Evolutionary conservation across 2,113 vertebrate species (phyloP).

Genomic region (Pleuronectes platessa): DNA sequence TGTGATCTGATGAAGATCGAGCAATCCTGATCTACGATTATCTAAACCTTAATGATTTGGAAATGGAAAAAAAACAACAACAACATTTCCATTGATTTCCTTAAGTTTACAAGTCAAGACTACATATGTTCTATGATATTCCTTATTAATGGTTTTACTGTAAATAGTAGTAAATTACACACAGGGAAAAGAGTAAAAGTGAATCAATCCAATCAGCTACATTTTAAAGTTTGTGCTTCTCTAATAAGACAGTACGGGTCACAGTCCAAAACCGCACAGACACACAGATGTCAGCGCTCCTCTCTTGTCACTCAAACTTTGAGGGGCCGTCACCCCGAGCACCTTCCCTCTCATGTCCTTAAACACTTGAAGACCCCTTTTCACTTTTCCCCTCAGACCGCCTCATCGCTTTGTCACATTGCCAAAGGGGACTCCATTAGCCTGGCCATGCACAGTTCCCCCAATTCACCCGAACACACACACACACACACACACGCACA

Average conservation of each 20-base stretch:
- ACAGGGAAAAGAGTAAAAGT: not conserved
- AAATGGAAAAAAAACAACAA: no score
- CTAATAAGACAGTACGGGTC: constrained; percentile 60
- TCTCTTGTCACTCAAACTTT: constrained; percentile 81
- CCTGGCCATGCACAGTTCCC: constrained; percentile 87
- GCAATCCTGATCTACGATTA: constrained; percentile 14
- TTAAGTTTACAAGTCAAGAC: no score
- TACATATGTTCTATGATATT: no score
- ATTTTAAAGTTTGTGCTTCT: constrained; percentile 7
- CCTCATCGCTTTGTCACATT: constrained; percentile 94
- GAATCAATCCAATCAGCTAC: not conserved
- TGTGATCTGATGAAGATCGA: constrained; percentile 25
- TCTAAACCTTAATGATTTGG: constrained; percentile 3
- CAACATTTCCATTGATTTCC: no score
- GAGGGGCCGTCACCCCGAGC: constrained; percentile 83
- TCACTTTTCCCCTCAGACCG: constrained; percentile 89
- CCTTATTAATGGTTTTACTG: not conserved
- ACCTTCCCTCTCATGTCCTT: constrained; percentile 90
- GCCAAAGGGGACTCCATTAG: constrained; percentile 96
- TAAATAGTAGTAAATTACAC: not conserved
- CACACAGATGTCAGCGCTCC: constrained; percentile 61
- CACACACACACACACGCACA: constrained; percentile 90
- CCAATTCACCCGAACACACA: constrained; percentile 80
- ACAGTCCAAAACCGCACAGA: constrained; percentile 70
- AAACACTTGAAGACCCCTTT: constrained; percentile 93